These are phyloP conservation scores for Albula glossodonta DNA, from an alignment of 2,113 vertebrate species.

Conservation along the genomic window DNA sequence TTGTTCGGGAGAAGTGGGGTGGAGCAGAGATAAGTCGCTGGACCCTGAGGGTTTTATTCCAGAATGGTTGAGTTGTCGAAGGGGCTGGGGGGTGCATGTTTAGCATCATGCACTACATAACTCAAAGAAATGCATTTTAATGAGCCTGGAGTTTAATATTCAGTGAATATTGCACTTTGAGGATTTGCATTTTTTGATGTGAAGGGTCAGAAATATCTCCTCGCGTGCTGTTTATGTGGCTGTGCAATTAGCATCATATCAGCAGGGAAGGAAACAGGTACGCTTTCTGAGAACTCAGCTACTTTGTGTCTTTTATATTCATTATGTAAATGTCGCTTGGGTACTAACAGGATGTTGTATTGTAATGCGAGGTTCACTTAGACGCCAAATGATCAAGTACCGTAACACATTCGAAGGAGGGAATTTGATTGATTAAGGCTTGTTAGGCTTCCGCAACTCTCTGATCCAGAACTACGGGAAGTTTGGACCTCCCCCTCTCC, in stretches of 20 bases:
- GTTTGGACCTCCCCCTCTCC: not conserved
- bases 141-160: not conserved
- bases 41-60: not conserved
- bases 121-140: not conserved
- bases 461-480: not conserved
- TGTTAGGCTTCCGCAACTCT: slow-evolving; percentile 6
- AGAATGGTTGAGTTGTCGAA: not conserved
- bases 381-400: not conserved
- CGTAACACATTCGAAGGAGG: not conserved
- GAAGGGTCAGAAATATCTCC: not conserved
- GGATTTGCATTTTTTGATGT: not conserved
- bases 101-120: not conserved
- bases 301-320: not conserved
- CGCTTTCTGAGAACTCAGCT: no score
- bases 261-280: not conserved
- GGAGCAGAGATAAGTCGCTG: not conserved
- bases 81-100: not conserved
- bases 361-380: not conserved
- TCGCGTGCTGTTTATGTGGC: not conserved
- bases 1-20: not conserved
- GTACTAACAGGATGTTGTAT: not conserved
- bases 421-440: slow-evolving; percentile 15
- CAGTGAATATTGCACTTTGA: not conserved
- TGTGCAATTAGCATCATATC: not conserved
- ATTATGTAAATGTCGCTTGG: not conserved